Percentiles rank a stretch among this genome's conserved stretches.
phyloP scores from a whole-genome alignment of 2,113 vertebrate genomes.

The Plotosus lineatus region DNA sequence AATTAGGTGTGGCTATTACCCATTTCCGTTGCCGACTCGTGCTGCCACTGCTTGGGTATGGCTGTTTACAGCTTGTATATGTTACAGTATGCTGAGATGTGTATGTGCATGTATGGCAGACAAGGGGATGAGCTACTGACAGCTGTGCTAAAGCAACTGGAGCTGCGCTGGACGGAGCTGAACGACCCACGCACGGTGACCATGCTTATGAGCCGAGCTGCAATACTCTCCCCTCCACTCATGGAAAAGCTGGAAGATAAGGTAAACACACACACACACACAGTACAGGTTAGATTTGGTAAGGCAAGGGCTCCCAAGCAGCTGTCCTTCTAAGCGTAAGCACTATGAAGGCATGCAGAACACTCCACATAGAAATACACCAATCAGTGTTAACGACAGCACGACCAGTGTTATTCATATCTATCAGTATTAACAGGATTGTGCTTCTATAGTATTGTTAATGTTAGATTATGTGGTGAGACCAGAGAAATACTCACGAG shows the following conservation, averaged over 20 bases:
- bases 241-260: constrained; percentile 89
- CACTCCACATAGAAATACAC: no score
- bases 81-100: neutral
- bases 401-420: no score
- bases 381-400: no score
- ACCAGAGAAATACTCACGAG: neutral
- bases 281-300: no score
- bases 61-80: neutral
- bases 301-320: neutral
- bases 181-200: constrained; percentile 68
- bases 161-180: constrained; percentile 90
- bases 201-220: constrained; percentile 69
- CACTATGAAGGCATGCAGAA: neutral
- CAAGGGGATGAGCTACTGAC: constrained; percentile 62
- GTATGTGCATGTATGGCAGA: constrained; percentile 10
- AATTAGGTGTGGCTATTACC: neutral
- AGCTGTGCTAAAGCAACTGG: constrained; percentile 78
- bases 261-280: constrained; percentile 68
- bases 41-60: neutral
- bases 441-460: neutral
- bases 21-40: neutral
- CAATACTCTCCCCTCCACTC: constrained; percentile 67
- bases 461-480: neutral
- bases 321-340: neutral
- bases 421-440: neutral